A percentile compares a stretch with the other conserved stretches of the same genome.
Evolutionary conservation across 2,113 vertebrate species (phyloP).

Genomic region (Dasyprocta punctata): DNA sequence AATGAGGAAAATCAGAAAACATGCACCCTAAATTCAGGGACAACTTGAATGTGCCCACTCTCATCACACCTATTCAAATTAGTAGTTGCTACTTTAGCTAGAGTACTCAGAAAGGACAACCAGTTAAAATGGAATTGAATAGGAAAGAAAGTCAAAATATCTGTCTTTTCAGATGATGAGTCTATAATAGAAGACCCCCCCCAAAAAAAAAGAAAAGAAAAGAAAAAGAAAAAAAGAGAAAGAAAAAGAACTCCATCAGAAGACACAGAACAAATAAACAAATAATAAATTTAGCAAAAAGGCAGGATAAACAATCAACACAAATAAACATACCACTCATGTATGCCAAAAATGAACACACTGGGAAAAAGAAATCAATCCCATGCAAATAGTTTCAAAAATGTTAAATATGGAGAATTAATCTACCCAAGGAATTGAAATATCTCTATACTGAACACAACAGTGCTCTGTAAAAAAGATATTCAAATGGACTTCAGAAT

Average conservation of each 20-base stretch:
- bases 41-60: background rate
- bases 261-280: background rate
- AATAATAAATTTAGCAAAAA: background rate
- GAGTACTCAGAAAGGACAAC: background rate
- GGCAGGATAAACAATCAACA: background rate
- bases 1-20: background rate
- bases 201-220: background rate
- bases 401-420: too few species aligned
- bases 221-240: too few species aligned
- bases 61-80: background rate
- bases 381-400: too few species aligned
- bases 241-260: background rate
- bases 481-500: too few species aligned
- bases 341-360: background rate
- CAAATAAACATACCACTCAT: background rate
- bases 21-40: background rate
- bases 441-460: too few species aligned
- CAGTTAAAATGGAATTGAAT: background rate
- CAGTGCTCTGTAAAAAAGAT: too few species aligned
- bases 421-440: too few species aligned
- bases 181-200: background rate
- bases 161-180: background rate
- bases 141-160: background rate
- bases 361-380: background rate
- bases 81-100: background rate